Evolutionary conservation across 2,113 vertebrate genomes (phyloP).

Genomic region (Tragulus kanchil): DNA sequence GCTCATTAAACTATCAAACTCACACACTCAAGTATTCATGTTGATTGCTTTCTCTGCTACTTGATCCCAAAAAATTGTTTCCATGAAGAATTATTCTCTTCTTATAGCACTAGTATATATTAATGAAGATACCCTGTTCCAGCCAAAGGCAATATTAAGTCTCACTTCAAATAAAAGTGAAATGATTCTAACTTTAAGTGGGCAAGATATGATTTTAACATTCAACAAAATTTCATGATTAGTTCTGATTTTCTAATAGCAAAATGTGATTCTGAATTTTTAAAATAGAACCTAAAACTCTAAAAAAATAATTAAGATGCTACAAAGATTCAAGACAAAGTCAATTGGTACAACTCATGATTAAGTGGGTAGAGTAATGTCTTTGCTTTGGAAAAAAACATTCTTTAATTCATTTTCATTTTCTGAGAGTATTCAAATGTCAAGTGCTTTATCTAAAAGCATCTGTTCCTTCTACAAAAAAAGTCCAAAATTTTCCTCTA

Average conservation of each 20-base stretch:
- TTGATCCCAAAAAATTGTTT: constrained; percentile 78
- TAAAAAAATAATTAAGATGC: not conserved
- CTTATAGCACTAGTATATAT: not conserved
- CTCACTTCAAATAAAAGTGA: not conserved
- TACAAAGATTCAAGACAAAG: not conserved
- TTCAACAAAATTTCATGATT: not conserved
- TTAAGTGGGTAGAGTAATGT: not conserved
- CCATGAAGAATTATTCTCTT: not conserved
- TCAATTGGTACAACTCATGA: not conserved
- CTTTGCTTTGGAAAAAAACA: not conserved
- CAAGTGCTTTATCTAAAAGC: not conserved
- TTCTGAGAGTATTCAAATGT: not conserved
- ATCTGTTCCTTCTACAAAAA: not conserved
- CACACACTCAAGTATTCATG: constrained; percentile 72
- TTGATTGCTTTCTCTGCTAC: constrained; percentile 84
- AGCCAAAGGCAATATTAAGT: not conserved
- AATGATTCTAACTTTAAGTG: not conserved
- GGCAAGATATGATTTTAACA: not conserved
- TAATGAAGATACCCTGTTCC: not conserved
- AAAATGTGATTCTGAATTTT: not conserved
- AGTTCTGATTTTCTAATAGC: not conserved
- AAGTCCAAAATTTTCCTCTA: not conserved
- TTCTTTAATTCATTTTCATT: not conserved
- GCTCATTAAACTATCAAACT: constrained; percentile 83
- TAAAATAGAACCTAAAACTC: not conserved